Evolutionary conservation across 1,140 invertebrate species (phyloP).

Genomic region (Paramacrobiotus metropolitanus): DNA sequence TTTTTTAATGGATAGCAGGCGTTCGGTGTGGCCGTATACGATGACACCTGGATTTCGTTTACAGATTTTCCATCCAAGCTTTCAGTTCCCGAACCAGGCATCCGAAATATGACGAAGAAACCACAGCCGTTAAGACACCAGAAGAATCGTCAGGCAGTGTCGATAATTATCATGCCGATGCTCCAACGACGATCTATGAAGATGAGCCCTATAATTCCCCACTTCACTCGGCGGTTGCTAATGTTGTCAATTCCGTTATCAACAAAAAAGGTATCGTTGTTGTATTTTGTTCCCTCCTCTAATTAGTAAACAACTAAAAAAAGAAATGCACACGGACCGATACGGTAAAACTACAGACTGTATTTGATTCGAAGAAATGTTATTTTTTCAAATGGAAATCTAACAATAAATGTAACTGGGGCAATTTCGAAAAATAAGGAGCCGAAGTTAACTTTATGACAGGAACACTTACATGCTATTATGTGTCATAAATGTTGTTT

Average conservation of each 20-base stretch:
- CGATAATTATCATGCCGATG: constrained; percentile 18
- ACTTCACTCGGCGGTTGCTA: not conserved
- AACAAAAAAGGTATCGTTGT: too few species aligned
- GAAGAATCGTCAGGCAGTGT: constrained; percentile 27
- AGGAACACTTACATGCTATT: too few species aligned
- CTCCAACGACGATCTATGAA: not conserved
- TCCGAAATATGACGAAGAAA: not conserved
- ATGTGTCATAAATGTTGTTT: too few species aligned
- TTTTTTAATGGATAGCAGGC: constrained; percentile 13
- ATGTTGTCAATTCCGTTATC: not conserved
- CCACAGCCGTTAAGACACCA: constrained; percentile 22
- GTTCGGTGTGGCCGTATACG: constrained; percentile 14
- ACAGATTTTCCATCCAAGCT: constrained; percentile 8
- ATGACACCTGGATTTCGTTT: constrained; percentile 10
- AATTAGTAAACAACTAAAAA: too few species aligned
- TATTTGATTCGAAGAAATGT: too few species aligned
- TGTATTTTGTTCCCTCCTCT: too few species aligned
- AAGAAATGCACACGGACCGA: too few species aligned
- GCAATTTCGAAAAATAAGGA: too few species aligned
- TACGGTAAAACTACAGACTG: too few species aligned
- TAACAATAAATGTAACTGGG: too few species aligned
- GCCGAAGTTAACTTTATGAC: too few species aligned
- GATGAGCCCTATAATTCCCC: not conserved
- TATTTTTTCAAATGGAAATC: too few species aligned
- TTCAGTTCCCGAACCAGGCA: constrained; percentile 2